These are phyloP conservation scores for Timema cristinae DNA, from an alignment of 2,888 invertebrate genomes.

Conservation along the genomic window DNA sequence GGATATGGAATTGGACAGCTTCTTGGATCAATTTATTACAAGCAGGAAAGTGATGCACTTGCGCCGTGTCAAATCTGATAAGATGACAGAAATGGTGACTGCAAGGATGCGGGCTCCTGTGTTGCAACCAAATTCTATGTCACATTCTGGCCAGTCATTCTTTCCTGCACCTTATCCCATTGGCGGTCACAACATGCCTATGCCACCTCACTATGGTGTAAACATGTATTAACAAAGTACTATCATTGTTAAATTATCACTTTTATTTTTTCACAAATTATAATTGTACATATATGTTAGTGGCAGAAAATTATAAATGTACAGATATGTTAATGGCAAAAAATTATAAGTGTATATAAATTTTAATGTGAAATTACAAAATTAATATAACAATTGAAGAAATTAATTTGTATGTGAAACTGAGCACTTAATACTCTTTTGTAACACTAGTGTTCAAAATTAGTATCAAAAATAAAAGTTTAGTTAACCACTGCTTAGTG, in stretches of 20 bases:
- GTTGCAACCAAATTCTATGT: constrained; percentile 29
- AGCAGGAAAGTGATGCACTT: constrained; percentile 73
- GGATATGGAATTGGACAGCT: constrained; percentile 69
- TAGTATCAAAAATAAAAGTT: no score
- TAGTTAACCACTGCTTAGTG: no score
- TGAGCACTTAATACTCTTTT: no score
- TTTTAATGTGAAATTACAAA: no score
- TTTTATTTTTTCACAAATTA: no score
- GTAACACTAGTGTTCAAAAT: no score
- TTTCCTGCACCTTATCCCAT: constrained; percentile 61
- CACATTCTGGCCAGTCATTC: constrained; percentile 38
- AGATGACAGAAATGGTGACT: constrained; percentile 58
- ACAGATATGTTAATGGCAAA: no score
- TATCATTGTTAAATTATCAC: neutral
- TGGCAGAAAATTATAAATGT: no score
- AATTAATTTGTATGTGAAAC: no score
- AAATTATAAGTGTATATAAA: no score
- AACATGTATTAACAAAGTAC: neutral
- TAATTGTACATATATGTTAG: no score
- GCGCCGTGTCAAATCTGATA: constrained; percentile 88
- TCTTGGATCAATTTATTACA: constrained; percentile 77
- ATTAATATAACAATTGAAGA: no score
- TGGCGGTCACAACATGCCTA: constrained; percentile 73
- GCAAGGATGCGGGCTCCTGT: constrained; percentile 36
- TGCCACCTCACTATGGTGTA: constrained; percentile 49